A percentile compares a stretch with the other conserved stretches of the same genome.
Evolutionary conservation across 2,888 invertebrate genomes (phyloP).

Genomic region (Mimachlamys varia): DNA sequence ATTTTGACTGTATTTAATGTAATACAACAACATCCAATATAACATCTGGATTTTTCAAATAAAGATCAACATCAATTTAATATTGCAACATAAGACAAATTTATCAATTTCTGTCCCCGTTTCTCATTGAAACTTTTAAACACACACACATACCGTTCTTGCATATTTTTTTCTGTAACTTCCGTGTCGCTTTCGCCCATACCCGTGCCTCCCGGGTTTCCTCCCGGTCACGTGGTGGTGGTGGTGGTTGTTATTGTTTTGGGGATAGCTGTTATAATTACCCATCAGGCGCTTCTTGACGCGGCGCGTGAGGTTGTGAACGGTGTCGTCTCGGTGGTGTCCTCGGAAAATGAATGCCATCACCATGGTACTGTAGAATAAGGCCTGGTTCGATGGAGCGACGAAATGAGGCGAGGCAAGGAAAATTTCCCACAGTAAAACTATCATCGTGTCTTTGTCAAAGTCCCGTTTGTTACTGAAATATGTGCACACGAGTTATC

Average conservation of each 20-base stretch:
- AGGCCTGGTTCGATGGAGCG: background rate
- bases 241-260: too few relatives aligned
- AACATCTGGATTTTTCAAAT: too few relatives aligned
- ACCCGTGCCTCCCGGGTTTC: background rate
- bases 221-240: background rate
- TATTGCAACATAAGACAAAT: too few relatives aligned
- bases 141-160: background rate
- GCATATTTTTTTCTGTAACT: background rate
- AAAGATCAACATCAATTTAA: too few relatives aligned
- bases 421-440: background rate
- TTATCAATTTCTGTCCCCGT: too few relatives aligned
- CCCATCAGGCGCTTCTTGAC: background rate
- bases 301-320: background rate
- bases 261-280: background rate
- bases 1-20: too few relatives aligned
- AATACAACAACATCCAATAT: too few relatives aligned
- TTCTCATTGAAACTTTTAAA: too few relatives aligned
- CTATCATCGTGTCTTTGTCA: conserved; percentile 10
- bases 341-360: background rate
- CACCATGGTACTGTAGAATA: background rate
- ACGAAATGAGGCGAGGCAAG: background rate
- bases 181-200: background rate
- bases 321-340: background rate
- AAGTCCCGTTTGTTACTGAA: background rate
- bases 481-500: background rate